A percentile compares a stretch with the other conserved stretches of the same genome.
These are phyloP conservation scores for Peromyscus maniculatus DNA, from an alignment of 2,113 vertebrate genomes.

Conservation along the genomic window DNA sequence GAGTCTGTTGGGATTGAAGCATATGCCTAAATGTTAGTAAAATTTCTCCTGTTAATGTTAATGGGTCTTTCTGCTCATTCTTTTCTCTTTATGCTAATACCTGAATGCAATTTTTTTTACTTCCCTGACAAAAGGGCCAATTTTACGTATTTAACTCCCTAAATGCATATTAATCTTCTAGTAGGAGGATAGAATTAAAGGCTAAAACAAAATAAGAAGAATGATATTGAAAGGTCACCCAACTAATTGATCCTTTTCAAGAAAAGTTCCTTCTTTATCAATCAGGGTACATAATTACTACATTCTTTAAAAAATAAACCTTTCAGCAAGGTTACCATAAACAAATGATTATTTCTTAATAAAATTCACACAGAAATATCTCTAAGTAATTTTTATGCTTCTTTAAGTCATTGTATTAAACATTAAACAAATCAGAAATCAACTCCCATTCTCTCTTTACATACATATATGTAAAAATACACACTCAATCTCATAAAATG, in stretches of 20 bases:
- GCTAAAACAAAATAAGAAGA: constrained; percentile 9
- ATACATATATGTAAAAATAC: background rate
- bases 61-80: constrained; percentile 5
- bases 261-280: background rate
- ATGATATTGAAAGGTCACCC: background rate
- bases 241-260: background rate
- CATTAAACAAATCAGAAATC: background rate
- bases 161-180: background rate
- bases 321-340: background rate
- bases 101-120: background rate
- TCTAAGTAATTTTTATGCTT: background rate
- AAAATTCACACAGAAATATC: background rate
- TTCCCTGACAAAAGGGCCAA: background rate
- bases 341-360: background rate
- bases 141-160: constrained; percentile 45
- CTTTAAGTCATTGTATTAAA: background rate
- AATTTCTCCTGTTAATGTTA: constrained; percentile 63
- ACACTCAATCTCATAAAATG: background rate
- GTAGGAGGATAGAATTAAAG: background rate
- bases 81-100: constrained; percentile 36
- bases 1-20: background rate
- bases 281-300: background rate
- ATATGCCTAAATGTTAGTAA: constrained; percentile 9
- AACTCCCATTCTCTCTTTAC: background rate
- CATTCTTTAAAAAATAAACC: background rate